Base-by-base conservation (phyloP, 2,113 vertebrate species). In the Brienomyrus brachyistius region DNA sequence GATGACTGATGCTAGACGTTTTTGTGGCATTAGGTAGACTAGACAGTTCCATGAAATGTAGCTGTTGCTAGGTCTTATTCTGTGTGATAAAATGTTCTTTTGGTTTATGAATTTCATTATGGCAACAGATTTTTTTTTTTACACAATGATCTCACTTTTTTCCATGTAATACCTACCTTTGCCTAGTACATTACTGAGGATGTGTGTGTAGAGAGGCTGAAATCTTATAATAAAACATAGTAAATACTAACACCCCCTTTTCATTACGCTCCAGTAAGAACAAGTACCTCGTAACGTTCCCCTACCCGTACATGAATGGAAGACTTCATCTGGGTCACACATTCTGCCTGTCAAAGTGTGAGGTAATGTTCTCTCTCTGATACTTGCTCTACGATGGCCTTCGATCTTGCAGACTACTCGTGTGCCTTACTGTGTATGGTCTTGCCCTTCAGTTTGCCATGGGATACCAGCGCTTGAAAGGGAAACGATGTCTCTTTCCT, bases 221-320 rank as follows among this genome's bases (percentile, higher is more conserved):
- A 23, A 23, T 62, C 59, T 27, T 62, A 27, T 62, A 62, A 62
- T n/a, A 31, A 31, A 31, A 66, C 9, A 13, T 31, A 3, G 62
- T 5, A 27, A 70, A 70, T 27, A 31, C 10, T 70, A 11, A 70
- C 10, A 27, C n/a, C 62, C n/a, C 62, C 62, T 86, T 35, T 86
- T 4, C 50, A 40, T 45, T 62, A 66, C 52, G 27, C 89, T 90
- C 8, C 92, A 99, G 98, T 93, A 96, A 96, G 91, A 96, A 92
- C 91, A 99, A 99, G 91, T 99, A 95, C 93, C 96, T 99, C 92
- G 97, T 97, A 86, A 98, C 97, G 5, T 99, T 99, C 91, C 98
- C 98, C 0, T 99, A 99, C 89, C 98, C 98, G 0, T 99, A 99
- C 93, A 99, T 99, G 98, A 99, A 99, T 13, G 98, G 98, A 40